Evolutionary conservation across 2,113 vertebrate genomes (phyloP), one percentile per base, ranked within the genome.

Genomic region (Crocuta crocuta): DNA sequence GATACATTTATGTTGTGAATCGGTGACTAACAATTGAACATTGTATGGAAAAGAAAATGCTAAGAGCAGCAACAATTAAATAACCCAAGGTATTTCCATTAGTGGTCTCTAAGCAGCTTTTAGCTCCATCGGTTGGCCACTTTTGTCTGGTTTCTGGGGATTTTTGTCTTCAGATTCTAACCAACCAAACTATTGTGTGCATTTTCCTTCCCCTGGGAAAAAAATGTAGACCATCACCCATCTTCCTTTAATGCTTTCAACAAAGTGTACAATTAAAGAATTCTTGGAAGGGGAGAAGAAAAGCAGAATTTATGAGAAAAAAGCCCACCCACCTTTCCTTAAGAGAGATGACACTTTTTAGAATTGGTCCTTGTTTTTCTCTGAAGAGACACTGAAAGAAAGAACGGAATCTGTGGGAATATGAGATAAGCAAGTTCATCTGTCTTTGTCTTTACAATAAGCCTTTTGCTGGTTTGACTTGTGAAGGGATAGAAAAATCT

Each of bases 101-200:
- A 55, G 74, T 58, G n/a, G 31, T 89, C 71, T 94, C 2, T 35
- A 28, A 80, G 33, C 6, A 43, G 10, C 43, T 90, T 81, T 94
- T 13, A 80, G 31, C n/a, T 65, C 13, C 7, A 43, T 94, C 63
- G n/a, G n/a, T 43, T 84, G 50, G 39, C 68, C 35, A 23, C 19
- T 76, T 91, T 91, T 93, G 39, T 74, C 71, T 89, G 23, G 31
- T 89, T 16, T 92, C 5, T 80, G 48, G 23, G 50, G 45, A 65
- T 48, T 91, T 95, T 93, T 87, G 58, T 97, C 26, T 19, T 93
- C 15, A 31, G 74, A 48, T 95, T 66, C 79, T 95, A 94, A 85
- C 66, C n/a, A 88, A 58, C 68, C 33, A 50, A 89, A 68, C 12
- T n/a, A 43, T 50, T 90, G 43, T 68, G 5, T 71, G 16, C 1